phyloP scores from a whole-genome alignment of 2,113 vertebrate genomes.

The Nansenia antarctica region DNA sequence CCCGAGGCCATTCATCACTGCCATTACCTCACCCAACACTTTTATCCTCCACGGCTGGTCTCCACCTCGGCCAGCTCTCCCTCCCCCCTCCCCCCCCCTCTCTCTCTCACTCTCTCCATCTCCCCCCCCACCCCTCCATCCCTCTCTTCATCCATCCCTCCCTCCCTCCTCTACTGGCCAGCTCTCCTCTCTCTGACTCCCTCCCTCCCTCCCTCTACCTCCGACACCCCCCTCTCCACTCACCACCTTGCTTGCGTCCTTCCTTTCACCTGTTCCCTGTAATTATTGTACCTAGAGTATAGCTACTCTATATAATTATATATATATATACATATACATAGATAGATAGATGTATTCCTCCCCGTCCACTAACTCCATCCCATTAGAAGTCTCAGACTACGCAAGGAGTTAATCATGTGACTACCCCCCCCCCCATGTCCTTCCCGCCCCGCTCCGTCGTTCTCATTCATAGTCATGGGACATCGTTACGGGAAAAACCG shows the following conservation, averaged over 20 bases:
- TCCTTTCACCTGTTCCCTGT: too few species aligned
- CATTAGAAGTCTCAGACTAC: neutral
- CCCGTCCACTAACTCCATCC: neutral
- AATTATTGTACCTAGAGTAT: too few species aligned
- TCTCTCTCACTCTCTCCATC: neutral
- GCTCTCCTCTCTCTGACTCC: constrained; percentile 2
- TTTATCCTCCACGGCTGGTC: constrained; percentile 58
- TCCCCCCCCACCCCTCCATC: constrained; percentile 11
- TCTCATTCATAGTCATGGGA: constrained; percentile 33
- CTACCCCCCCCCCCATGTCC: constrained; percentile 17
- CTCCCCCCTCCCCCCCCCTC: neutral
- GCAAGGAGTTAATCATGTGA: constrained; percentile 18
- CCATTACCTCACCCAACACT: constrained; percentile 74
- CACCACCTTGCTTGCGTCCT: too few species aligned
- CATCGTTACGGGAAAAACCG: neutral
- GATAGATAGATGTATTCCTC: neutral
- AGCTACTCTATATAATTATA: too few species aligned
- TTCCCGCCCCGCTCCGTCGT: constrained; percentile 22
- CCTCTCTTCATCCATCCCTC: constrained; percentile 34
- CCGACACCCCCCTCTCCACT: constrained; percentile 29
- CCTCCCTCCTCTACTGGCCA: constrained; percentile 29
- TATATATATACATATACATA: neutral
- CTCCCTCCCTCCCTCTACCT: constrained; percentile 39
- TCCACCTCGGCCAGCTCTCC: constrained; percentile 13
- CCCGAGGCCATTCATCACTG: constrained; percentile 76